Conservation (phyloP, 2,888 invertebrate genomes). For the Philhelius pedissequus region DNA sequence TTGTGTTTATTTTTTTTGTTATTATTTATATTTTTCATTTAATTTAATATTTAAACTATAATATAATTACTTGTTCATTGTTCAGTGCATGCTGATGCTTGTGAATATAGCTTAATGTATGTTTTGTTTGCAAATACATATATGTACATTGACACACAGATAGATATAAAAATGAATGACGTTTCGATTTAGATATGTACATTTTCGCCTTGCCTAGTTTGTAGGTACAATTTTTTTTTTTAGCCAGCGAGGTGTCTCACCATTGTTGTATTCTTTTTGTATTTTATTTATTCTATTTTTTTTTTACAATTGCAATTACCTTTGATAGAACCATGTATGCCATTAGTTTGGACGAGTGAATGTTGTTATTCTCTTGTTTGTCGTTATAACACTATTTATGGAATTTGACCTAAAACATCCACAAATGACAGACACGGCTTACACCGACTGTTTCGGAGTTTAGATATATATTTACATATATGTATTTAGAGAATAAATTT, state of each 20-base stretch:
- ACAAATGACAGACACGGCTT: slow-evolving; percentile 42
- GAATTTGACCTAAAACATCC: slow-evolving; percentile 63
- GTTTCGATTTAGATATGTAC: background rate
- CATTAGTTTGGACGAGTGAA: slow-evolving; percentile 44
- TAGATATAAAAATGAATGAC: too few relatives aligned
- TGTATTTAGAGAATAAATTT: background rate
- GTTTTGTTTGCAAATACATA: background rate
- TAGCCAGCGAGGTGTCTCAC: slow-evolving; percentile 47
- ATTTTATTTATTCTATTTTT: background rate
- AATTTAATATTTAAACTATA: slow-evolving; percentile 2
- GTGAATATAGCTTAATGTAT: slow-evolving; percentile 23
- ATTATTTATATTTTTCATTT: background rate
- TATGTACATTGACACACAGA: background rate
- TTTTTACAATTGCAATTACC: slow-evolving; percentile 17
- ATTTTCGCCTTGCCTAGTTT: background rate
- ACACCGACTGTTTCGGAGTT: background rate
- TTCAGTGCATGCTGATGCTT: slow-evolving; percentile 24
- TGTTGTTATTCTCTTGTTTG: slow-evolving; percentile 56
- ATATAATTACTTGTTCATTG: background rate
- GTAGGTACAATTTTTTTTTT: slow-evolving; percentile 5
- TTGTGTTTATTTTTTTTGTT: background rate
- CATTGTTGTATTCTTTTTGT: background rate
- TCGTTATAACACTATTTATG: slow-evolving; percentile 55
- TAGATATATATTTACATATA: background rate
- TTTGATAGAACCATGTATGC: slow-evolving; percentile 50